Evolutionary conservation across 2,888 invertebrate species (phyloP), one percentile per base, ranked within the genome.

Genomic region (Phortica magna): DNA sequence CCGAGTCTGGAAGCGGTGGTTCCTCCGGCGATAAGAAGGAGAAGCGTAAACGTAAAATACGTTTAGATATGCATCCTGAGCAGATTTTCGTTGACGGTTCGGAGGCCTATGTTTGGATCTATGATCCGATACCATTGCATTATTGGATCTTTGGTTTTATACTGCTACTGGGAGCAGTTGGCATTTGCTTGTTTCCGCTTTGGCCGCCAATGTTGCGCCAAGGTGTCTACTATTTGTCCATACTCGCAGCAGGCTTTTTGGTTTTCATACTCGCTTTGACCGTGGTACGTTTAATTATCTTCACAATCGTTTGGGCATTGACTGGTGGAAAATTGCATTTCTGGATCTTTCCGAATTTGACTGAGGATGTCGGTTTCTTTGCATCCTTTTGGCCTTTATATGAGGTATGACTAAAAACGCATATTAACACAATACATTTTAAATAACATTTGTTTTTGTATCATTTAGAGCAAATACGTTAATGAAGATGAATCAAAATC

Each of bases 341-440:
- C 82, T 99, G 99, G 99, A 94, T 99, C 81, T 94, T 99, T 87
- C 99, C 99, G n/a, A 99, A 99, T 93, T 93, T 99, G 64, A 98
- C 98, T 0, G 99, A 99, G 92, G 99, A 99, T 90, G 99, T 99
- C 42, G 99, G 99, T 74, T 98, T 99, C 94, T 96, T 99, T 83
- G 99, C 99, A 7, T 99, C 99, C 0, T 99, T 99, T 93, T 98
- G 98, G 96, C 99, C 99, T 3, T 93, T 98, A 0, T 99, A 98
- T 92, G 96, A 96, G 93, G 97, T 96, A 90, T 89, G 80, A 6
- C 14, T 12, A 65, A 39, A 19, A 65, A n/a, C 10, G 2, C n/a
- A 0, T 14, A 1, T 17, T 55, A 9, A 31, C 9, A 3, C 42
- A n/a, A 41, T 22, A 4, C 17, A 12, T n/a, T 9, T 9, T 10